Conservation (phyloP, 1,140 invertebrate species). For the Saxidomus purpurata region DNA sequence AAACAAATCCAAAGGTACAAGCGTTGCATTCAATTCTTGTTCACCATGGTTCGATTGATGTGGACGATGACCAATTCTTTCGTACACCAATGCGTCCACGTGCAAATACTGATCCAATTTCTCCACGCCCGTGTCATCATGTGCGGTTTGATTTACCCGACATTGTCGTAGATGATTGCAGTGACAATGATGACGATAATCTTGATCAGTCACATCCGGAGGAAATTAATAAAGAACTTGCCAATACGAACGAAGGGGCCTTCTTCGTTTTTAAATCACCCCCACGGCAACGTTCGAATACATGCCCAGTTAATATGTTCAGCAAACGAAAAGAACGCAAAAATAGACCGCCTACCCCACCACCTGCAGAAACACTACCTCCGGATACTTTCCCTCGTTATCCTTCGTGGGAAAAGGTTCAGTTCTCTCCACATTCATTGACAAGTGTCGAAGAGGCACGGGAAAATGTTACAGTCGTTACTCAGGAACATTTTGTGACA, state of each 20-base stretch:
- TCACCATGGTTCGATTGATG: background rate
- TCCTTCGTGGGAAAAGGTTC: conserved; percentile 59
- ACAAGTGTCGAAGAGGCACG: conserved; percentile 47
- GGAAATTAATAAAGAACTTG: conserved; percentile 52
- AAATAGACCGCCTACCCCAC: conserved; percentile 45
- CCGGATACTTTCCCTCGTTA: conserved; percentile 24
- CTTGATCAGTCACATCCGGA: conserved; percentile 43
- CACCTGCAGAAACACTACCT: conserved; percentile 31
- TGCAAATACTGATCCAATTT: conserved; percentile 57
- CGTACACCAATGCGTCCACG: conserved; percentile 24
- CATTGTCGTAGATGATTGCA: conserved; percentile 61
- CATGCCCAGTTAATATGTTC: conserved; percentile 60
- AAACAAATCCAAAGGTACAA: background rate
- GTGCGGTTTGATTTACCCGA: conserved; percentile 62
- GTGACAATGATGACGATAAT: conserved; percentile 57
- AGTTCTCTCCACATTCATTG: conserved; percentile 52
- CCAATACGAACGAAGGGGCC: conserved; percentile 59
- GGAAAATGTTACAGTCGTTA: background rate
- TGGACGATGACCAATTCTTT: conserved; percentile 49
- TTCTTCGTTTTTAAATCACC: conserved; percentile 66
- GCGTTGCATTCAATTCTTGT: conserved; percentile 47
- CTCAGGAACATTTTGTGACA: background rate
- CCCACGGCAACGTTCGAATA: conserved; percentile 61
- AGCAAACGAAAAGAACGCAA: conserved; percentile 4
- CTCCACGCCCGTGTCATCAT: conserved; percentile 34